phyloP scores from a whole-genome alignment of 2,888 invertebrate genomes.

The Pachliopta kotzebuea region DNA sequence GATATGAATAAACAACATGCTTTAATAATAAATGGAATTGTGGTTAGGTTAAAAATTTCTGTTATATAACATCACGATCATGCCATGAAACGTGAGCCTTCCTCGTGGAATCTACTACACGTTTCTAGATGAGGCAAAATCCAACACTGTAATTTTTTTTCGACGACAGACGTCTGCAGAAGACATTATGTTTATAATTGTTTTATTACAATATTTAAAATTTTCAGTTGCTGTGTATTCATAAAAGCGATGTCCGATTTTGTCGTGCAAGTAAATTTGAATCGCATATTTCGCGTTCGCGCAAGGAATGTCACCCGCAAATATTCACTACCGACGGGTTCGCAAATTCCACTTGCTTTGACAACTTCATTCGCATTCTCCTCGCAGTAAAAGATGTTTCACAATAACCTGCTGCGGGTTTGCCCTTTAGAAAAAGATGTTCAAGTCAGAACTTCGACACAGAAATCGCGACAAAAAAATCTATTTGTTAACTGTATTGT shows the following conservation, averaged over 20 bases:
- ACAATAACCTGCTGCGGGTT: not conserved
- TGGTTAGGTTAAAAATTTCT: not conserved
- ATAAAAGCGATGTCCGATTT: constrained; percentile 23
- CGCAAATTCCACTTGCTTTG: constrained; percentile 23
- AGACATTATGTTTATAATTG: no score
- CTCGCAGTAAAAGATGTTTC: constrained; percentile 10
- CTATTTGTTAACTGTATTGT: no score
- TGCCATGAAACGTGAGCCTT: not conserved
- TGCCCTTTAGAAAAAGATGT: not conserved
- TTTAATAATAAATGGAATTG: no score
- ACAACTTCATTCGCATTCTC: constrained; percentile 4
- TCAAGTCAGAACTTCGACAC: not conserved
- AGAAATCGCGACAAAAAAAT: not conserved
- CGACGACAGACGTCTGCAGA: no score
- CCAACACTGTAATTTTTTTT: no score
- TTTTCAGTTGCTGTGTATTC: not conserved
- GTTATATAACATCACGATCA: not conserved
- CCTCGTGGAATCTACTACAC: no score
- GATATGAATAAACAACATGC: no score
- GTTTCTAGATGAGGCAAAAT: no score
- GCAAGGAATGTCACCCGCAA: constrained; percentile 28
- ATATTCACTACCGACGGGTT: constrained; percentile 27
- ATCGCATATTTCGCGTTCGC: constrained; percentile 25
- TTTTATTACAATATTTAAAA: not conserved
- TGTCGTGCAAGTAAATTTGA: constrained; percentile 22